These are phyloP conservation scores for Drosophila kurseongensis DNA, from an alignment of 1,140 invertebrate species.

Conservation along the genomic window DNA sequence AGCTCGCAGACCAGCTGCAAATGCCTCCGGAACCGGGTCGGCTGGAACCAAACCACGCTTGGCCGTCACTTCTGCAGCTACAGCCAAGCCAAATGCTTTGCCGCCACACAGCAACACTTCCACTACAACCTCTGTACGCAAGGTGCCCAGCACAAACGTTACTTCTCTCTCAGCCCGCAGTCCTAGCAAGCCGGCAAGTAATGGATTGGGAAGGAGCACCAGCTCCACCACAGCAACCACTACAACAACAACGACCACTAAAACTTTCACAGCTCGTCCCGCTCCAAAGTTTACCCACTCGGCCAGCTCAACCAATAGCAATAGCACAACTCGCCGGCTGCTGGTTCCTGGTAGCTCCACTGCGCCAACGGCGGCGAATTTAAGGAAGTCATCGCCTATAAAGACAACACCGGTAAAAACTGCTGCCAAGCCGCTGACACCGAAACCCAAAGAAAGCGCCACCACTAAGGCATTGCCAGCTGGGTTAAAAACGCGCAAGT, in stretches of 20 bases:
- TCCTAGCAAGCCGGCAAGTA: slow-evolving; percentile 63
- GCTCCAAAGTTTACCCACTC: slow-evolving; percentile 72
- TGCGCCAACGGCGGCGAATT: slow-evolving; percentile 19
- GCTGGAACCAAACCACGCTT: slow-evolving; percentile 34
- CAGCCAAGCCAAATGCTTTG: slow-evolving; percentile 63
- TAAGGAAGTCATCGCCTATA: slow-evolving; percentile 55
- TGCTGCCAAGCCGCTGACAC: slow-evolving; percentile 52
- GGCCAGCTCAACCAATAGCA: slow-evolving; percentile 11
- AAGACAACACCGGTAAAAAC: slow-evolving; percentile 22
- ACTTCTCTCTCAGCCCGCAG: slow-evolving; percentile 53
- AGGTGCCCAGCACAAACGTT: slow-evolving; percentile 30
- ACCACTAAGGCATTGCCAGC: slow-evolving; percentile 53
- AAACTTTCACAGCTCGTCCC: slow-evolving; percentile 78
- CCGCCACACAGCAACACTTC: slow-evolving; percentile 61
- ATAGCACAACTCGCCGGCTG: slow-evolving; percentile 40
- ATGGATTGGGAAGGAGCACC: slow-evolving; percentile 50
- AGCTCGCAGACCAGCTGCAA: slow-evolving; percentile 37
- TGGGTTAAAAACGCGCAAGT: slow-evolving; percentile 32
- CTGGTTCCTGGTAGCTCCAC: slow-evolving; percentile 12
- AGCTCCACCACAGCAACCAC: slow-evolving; percentile 37
- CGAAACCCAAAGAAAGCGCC: slow-evolving; percentile 68
- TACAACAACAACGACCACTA: slow-evolving; percentile 66
- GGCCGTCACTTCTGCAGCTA: slow-evolving; percentile 1
- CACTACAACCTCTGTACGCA: slow-evolving; percentile 56
- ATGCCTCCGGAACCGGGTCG: slow-evolving; percentile 4